These are phyloP conservation scores for Phylloscopus trochilus DNA, from an alignment of 2,113 vertebrate genomes.

Conservation along the genomic window DNA sequence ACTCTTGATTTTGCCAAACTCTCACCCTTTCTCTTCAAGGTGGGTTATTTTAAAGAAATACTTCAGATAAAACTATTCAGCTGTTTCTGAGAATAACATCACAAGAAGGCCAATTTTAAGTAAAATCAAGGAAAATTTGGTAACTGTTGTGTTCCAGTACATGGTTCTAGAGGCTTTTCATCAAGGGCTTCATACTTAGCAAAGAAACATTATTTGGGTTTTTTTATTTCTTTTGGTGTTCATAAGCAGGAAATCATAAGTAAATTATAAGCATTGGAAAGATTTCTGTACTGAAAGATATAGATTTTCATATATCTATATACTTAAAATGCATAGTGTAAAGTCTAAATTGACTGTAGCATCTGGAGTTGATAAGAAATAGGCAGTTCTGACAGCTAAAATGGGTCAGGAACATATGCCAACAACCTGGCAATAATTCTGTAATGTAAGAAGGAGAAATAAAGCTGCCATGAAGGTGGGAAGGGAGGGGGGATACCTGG, in stretches of 20 bases:
- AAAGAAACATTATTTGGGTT: background rate
- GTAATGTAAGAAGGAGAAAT: background rate
- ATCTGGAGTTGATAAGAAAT: background rate
- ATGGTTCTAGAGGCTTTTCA: background rate
- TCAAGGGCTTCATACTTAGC: background rate
- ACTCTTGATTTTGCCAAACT: background rate
- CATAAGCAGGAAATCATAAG: background rate
- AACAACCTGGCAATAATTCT: background rate
- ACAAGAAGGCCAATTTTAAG: background rate
- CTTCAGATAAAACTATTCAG: background rate
- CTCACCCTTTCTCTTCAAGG: background rate
- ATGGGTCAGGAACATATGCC: background rate
- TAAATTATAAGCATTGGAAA: background rate
- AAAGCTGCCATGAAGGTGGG: background rate
- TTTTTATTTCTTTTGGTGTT: background rate
- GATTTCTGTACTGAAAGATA: background rate
- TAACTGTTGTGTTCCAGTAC: background rate
- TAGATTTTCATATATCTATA: background rate
- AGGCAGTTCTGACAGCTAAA: background rate
- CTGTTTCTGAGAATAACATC: background rate
- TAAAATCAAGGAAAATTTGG: background rate
- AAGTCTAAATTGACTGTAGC: background rate
- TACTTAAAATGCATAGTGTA: background rate
- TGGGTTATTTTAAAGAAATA: background rate
- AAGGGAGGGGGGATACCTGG: background rate